Percentiles rank a stretch among this genome's conserved stretches.
Conservation (phyloP, 2,888 invertebrate genomes). For the Andrena chrysosceles region DNA sequence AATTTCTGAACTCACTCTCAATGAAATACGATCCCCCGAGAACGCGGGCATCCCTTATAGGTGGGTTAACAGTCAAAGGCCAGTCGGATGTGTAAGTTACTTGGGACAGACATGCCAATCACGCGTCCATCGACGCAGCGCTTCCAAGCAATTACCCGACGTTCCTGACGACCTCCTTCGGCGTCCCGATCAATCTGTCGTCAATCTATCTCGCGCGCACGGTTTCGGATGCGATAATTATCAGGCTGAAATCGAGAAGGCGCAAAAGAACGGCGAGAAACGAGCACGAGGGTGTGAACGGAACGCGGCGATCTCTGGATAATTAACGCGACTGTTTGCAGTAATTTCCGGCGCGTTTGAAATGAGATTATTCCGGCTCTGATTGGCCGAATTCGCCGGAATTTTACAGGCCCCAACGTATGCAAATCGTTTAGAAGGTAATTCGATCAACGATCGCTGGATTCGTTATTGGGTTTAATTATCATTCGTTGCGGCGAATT, state of each 20-base stretch:
- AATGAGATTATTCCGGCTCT: conserved; percentile 20
- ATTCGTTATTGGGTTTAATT: conserved; percentile 42
- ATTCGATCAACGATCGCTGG: conserved; percentile 42
- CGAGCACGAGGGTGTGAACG: not conserved
- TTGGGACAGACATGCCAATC: conserved; percentile 58
- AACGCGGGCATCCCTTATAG: conserved; percentile 1
- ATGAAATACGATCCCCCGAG: conserved; percentile 32
- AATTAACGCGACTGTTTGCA: conserved; percentile 28
- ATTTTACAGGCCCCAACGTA: conserved; percentile 18
- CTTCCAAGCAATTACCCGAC: conserved; percentile 59
- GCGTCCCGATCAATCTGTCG: conserved; percentile 54
- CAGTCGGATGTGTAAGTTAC: conserved; percentile 34
- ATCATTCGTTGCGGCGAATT: conserved; percentile 27
- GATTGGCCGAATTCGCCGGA: conserved; percentile 15
- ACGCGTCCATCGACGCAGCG: conserved; percentile 49
- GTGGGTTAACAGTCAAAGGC: conserved; percentile 35
- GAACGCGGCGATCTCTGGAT: conserved; percentile 6
- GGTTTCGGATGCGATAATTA: conserved; percentile 5
- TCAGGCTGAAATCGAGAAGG: not conserved
- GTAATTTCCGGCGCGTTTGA: conserved; percentile 25
- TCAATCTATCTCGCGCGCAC: conserved; percentile 27
- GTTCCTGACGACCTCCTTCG: conserved; percentile 47
- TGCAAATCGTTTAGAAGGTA: conserved; percentile 45
- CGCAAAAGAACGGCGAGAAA: not conserved
- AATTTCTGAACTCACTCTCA: conserved; percentile 17